Conservation (phyloP, 1,140 invertebrate species). For the Campoletis sonorensis region DNA sequence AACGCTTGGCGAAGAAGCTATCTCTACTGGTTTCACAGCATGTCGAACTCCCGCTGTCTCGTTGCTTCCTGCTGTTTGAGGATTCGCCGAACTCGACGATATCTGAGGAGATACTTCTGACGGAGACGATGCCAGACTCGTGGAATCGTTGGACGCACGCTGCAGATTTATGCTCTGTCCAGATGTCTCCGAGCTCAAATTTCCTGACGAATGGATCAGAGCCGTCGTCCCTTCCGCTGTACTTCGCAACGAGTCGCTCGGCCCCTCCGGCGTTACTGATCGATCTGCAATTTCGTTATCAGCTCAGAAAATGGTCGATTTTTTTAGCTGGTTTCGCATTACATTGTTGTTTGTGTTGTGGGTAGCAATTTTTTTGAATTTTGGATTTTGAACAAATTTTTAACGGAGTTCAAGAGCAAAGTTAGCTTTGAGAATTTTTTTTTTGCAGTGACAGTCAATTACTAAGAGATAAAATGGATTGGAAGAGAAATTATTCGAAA, state of each 20-base stretch:
- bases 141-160: slow-evolving; percentile 12
- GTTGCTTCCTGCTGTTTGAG: slow-evolving; percentile 34
- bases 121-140: slow-evolving; percentile 57
- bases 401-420: not conserved
- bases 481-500: not conserved
- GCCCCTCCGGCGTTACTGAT: not conserved
- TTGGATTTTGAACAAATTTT: not conserved
- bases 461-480: not conserved
- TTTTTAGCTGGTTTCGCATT: not conserved
- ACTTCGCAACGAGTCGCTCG: not conserved
- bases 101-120: slow-evolving; percentile 51
- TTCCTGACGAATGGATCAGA: slow-evolving; percentile 49
- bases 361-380: no score
- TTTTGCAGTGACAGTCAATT: not conserved
- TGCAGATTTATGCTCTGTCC: slow-evolving; percentile 46
- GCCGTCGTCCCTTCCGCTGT: not conserved
- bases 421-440: not conserved
- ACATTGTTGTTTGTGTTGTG: not conserved
- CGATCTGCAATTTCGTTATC: not conserved
- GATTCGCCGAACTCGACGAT: slow-evolving; percentile 42
- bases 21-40: not conserved
- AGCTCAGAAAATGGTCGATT: not conserved
- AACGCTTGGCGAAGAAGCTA: not conserved
- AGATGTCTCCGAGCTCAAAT: slow-evolving; percentile 57
- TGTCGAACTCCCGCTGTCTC: slow-evolving; percentile 33